phyloP scores from a whole-genome alignment of 2,888 invertebrate species.

The Acanthacorydalis orientalis region DNA sequence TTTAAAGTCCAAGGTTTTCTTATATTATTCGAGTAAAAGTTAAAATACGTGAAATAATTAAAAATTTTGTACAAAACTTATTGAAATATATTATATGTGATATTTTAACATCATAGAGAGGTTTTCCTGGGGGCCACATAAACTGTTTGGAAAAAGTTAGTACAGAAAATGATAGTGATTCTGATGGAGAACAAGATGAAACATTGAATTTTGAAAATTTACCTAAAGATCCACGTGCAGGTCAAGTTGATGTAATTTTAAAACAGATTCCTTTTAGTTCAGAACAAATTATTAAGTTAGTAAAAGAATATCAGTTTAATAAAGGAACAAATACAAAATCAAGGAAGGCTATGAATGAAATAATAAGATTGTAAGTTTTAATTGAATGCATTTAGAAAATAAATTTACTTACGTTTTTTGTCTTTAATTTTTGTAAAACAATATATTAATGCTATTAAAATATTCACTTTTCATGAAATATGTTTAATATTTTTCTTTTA shows the following conservation, averaged over 20 bases:
- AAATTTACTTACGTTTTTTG: no score
- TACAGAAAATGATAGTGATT: constrained; percentile 24
- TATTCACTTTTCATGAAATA: no score
- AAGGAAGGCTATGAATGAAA: constrained; percentile 34
- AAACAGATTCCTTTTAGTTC: constrained; percentile 50
- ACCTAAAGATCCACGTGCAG: constrained; percentile 61
- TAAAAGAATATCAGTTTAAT: constrained; percentile 32
- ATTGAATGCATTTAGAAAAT: no score
- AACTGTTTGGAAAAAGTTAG: constrained; percentile 43
- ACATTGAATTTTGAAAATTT: constrained; percentile 8
- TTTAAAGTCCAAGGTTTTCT: not conserved
- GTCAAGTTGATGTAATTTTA: constrained; percentile 56
- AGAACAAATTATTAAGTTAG: constrained; percentile 31
- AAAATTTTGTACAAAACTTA: no score
- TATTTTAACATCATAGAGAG: constrained; percentile 36
- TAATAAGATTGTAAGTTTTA: constrained; percentile 31
- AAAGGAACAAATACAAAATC: constrained; percentile 34
- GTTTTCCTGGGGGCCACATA: constrained; percentile 52
- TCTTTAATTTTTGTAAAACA: no score
- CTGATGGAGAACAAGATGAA: constrained; percentile 16
- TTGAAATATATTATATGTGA: no score
- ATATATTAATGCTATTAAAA: no score
- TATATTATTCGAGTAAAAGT: not conserved
- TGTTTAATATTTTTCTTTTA: no score
- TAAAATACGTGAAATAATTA: not conserved